Base-by-base conservation (phyloP, 2,113 vertebrate genomes). In the Thunnus thynnus region DNA sequence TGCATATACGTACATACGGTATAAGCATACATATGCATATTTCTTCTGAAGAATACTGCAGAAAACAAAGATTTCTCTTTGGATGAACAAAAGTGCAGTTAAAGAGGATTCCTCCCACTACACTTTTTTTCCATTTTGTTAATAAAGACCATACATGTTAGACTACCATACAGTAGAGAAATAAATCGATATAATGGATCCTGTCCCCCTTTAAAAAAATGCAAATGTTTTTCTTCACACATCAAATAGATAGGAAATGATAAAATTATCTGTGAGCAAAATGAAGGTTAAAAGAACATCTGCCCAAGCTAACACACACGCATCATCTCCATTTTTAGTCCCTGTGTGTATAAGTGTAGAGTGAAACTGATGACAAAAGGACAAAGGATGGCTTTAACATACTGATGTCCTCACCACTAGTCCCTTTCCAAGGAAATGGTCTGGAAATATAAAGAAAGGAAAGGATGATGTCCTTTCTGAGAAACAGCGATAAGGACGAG, bases 291-390 rank as follows among this genome's bases (percentile, higher is more conserved):
- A 73, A 12, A 46, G 54, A 69, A 48, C 60, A 78, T 83, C 50
- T 69, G 18, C 48, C 32, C 27, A 54, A 22, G 58, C 14, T 3
- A 61, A 76, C 54, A 44, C 20, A 13, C 17, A 44, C 12, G 3
- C 36, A 9, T 67, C 11, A 60, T 75, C 22, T 67, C 44, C 6
- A 68, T 18, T 60, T 5, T 69, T 36, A 16, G 30, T 14, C 52
- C 18, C 36, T 48, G 16, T 8, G 5, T 63, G 4, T 36, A 9
- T 72, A 52, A 16, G 50, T 72, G 60, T 9, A 14, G 30, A 72
- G 61, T 78, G 44, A 86, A 65, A 61, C 63, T 7, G 50, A 63
- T 25, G 30, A 67, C 41, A 58, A 75, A 71, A 76, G 66, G 46
- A 47, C 68, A 84, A 62, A 82, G 52, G 4, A n/a, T 65, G 67